Conservation (phyloP, 2,888 invertebrate genomes). For the Drosophila tripunctata region DNA sequence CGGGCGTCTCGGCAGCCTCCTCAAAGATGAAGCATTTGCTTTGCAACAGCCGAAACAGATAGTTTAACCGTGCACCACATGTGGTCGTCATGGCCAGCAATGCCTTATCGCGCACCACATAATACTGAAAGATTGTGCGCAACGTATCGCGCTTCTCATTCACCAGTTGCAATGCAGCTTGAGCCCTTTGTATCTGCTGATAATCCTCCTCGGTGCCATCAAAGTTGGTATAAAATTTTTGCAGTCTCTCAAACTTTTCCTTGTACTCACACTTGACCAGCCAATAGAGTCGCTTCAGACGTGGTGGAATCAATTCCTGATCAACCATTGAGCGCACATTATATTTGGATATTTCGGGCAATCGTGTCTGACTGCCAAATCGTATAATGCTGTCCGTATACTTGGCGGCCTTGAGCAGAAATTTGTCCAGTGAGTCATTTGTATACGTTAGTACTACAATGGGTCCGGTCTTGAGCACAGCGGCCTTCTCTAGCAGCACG, state of each 20-base stretch:
- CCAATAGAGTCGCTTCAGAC: constrained; percentile 77
- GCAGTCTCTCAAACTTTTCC: constrained; percentile 73
- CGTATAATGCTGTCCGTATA: constrained; percentile 87
- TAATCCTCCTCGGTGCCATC: constrained; percentile 81
- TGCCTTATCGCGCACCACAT: constrained; percentile 85
- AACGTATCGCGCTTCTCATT: constrained; percentile 85
- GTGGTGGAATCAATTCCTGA: constrained; percentile 54
- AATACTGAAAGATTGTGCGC: constrained; percentile 86
- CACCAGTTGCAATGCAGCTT: constrained; percentile 65
- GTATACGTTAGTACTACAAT: constrained; percentile 93
- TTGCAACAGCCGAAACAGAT: constrained; percentile 86
- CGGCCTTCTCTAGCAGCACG: constrained; percentile 87
- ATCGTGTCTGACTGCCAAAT: constrained; percentile 89
- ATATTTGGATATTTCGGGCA: constrained; percentile 85
- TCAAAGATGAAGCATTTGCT: constrained; percentile 91
- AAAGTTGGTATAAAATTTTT: constrained; percentile 73
- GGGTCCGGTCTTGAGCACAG: constrained; percentile 83
- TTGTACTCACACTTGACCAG: constrained; percentile 74
- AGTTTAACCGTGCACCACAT: constrained; percentile 89
- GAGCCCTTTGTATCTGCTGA: constrained; percentile 65
- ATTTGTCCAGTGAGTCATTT: constrained; percentile 95
- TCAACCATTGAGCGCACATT: constrained; percentile 81
- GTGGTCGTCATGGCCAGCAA: constrained; percentile 92
- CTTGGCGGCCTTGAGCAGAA: constrained; percentile 88
- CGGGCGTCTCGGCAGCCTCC: constrained; percentile 95